Evolutionary conservation across 2,797 vertebrate genomes (phyloP).

Genomic region (Cygnus olor): DNA sequence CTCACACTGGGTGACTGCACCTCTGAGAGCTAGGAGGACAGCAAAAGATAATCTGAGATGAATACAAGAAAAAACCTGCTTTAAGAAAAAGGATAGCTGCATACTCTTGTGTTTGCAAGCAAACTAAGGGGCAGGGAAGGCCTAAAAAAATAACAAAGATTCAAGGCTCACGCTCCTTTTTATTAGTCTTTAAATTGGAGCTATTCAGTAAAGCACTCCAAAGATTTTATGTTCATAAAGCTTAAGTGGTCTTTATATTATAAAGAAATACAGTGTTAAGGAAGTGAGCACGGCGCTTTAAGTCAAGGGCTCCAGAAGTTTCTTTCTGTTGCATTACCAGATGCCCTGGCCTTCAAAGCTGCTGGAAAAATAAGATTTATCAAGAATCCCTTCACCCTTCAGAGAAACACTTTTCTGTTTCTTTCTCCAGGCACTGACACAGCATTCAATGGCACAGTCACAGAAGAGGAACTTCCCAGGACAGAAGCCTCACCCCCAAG

Average conservation of each 20-base stretch:
- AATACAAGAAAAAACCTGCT: not conserved
- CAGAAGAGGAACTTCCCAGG: not conserved
- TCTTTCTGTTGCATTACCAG: not conserved
- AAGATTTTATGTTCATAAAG: not conserved
- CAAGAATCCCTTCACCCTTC: not conserved
- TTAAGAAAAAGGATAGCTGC: not conserved
- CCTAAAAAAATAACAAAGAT: not conserved
- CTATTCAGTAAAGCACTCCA: no score
- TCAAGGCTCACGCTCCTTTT: not conserved
- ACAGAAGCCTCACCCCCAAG: not conserved
- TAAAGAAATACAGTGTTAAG: fast-evolving
- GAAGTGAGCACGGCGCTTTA: not conserved
- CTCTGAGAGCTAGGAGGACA: not conserved
- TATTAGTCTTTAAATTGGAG: not conserved
- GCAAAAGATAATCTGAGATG: not conserved
- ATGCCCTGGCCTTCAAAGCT: not conserved
- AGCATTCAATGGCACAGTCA: not conserved
- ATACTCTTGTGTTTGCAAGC: not conserved
- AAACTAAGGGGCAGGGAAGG: not conserved
- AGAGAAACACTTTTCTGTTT: not conserved
- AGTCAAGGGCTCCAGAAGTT: not conserved
- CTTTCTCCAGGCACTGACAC: not conserved
- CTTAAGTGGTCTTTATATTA: no score
- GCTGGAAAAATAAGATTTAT: not conserved
- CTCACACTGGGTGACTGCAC: not conserved